A percentile compares a stretch with the other conserved stretches of the same genome.
These are phyloP conservation scores for Choristoneura rosaceana DNA, from an alignment of 2,888 invertebrate species.

Conservation along the genomic window DNA sequence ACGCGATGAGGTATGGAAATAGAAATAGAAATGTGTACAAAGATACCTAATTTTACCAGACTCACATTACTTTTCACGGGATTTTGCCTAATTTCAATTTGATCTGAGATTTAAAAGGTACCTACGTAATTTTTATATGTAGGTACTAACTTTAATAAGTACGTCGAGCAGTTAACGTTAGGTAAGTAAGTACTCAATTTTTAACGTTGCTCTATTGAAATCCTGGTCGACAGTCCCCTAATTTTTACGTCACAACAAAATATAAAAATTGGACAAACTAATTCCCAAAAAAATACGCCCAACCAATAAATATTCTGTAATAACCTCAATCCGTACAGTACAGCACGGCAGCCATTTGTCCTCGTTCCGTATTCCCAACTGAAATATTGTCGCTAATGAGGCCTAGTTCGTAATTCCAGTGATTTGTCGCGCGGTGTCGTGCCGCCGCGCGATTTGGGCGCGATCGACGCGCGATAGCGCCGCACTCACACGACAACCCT, in stretches of 20 bases:
- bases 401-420: constrained; percentile 66
- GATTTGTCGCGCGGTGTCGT: constrained; percentile 65
- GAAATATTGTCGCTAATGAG: constrained; percentile 74
- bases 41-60: no score
- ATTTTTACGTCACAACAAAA: constrained; percentile 6
- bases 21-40: no score
- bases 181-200: no score
- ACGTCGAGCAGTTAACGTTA: no score
- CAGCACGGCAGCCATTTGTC: constrained; percentile 41
- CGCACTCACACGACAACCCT: constrained; percentile 38
- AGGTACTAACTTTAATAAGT: no score
- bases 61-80: no score
- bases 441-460: constrained; percentile 36
- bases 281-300: constrained; percentile 25
- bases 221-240: neutral
- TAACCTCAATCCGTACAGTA: constrained; percentile 1
- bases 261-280: constrained; percentile 17
- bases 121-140: no score
- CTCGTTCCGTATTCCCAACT: constrained; percentile 51
- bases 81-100: no score
- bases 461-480: constrained; percentile 35
- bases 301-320: constrained; percentile 30
- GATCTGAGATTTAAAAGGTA: no score
- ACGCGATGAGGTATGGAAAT: no score
- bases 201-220: no score